Conservation (phyloP, 2,888 invertebrate genomes). For the Lepas anatifera region DNA sequence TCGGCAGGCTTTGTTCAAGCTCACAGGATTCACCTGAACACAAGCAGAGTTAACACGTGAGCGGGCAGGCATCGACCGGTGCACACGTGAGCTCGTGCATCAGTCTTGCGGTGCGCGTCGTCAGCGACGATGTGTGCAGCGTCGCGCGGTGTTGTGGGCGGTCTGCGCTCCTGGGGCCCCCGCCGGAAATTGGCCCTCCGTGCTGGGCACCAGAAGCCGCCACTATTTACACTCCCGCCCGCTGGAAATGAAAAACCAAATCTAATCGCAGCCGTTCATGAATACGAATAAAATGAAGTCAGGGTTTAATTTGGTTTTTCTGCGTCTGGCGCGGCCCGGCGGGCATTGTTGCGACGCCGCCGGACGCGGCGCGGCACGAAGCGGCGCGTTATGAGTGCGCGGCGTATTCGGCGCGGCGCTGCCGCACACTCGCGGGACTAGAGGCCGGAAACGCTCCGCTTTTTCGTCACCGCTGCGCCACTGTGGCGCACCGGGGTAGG, state of each 20-base stretch:
- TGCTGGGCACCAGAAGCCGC: background rate
- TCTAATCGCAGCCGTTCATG: slow-evolving; percentile 8
- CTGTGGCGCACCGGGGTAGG: no score
- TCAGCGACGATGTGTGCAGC: background rate
- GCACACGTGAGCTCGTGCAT: background rate
- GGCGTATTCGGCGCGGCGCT: background rate
- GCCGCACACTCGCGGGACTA: background rate
- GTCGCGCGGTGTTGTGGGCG: no score
- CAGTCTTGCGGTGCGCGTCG: background rate
- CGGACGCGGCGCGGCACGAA: background rate
- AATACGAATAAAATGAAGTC: slow-evolving; percentile 12
- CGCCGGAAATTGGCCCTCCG: background rate
- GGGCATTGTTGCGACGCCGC: slow-evolving; percentile 12
- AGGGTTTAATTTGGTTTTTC: slow-evolving; percentile 8
- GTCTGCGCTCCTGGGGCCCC: no score
- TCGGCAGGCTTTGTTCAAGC: no score
- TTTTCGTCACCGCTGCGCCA: background rate
- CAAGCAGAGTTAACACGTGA: background rate
- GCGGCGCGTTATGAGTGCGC: background rate
- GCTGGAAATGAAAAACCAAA: slow-evolving; percentile 4
- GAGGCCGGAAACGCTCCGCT: background rate
- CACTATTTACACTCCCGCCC: slow-evolving; percentile 6
- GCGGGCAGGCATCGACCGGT: background rate
- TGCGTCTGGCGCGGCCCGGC: background rate
- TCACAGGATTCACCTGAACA: no score